A percentile compares a stretch with the other conserved stretches of the same genome.
Evolutionary conservation across 2,797 vertebrate species (phyloP).

Genomic region (Enteromius unitaeniatus): DNA sequence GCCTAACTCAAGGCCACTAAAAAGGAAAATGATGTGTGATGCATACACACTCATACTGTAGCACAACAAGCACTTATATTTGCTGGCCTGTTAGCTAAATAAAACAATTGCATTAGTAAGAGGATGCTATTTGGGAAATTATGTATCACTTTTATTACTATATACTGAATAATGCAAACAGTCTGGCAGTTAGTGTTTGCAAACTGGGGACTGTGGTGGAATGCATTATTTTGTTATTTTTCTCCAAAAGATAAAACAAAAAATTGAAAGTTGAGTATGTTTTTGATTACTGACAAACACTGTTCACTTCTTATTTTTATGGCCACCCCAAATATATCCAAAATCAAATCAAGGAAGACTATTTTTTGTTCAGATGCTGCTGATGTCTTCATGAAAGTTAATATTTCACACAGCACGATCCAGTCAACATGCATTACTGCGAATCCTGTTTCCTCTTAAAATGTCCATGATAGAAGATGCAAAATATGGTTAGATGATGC

Average conservation of each 20-base stretch:
- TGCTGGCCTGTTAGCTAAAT: constrained; percentile 20
- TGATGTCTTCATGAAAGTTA: constrained; percentile 9
- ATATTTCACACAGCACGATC: constrained; percentile 1
- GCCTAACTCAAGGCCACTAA: constrained; percentile 30
- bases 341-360: constrained; percentile 1
- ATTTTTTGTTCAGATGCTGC: constrained; percentile 1
- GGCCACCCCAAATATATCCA: background rate
- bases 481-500: background rate
- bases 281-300: background rate
- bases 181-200: constrained; percentile 18
- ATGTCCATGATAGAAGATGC: constrained; percentile 1
- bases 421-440: background rate
- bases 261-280: constrained; percentile 10
- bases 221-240: constrained; percentile 38
- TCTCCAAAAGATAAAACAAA: background rate
- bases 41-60: constrained; percentile 52
- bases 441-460: constrained; percentile 14
- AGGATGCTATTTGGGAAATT: constrained; percentile 23
- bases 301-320: background rate
- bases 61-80: constrained; percentile 22
- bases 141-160: constrained; percentile 46
- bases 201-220: constrained; percentile 1
- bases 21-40: constrained; percentile 48
- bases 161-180: constrained; percentile 50
- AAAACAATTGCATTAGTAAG: constrained; percentile 12